Evolutionary conservation across 2,888 invertebrate genomes (phyloP), one percentile per base, ranked within the genome.

Genomic region (Nyleta sp.): DNA sequence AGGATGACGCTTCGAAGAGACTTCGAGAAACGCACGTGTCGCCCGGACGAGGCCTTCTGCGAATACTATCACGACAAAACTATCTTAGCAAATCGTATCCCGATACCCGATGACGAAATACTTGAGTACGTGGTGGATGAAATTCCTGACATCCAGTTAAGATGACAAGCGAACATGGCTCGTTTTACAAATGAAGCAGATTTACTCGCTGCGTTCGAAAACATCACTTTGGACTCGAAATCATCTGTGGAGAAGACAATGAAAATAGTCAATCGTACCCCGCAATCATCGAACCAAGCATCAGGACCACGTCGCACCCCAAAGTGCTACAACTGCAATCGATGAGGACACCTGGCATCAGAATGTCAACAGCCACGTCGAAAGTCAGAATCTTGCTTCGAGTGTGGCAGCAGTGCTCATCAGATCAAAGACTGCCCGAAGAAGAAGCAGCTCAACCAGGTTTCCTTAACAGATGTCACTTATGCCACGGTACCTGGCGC

Each of bases 1-100:
- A 81, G 65, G 22, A 13, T 81, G 3, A 18, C 17, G 0, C 33
- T 80, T 11, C 77, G 80, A 2, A 74, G 65, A 28, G 64, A 82
- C 11, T 84, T 84, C 20, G 82, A 83, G 42, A 13, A 35, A 31
- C 64, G 82, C 24, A 40, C 40, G 8, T 82, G 82, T 81, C 64
- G 62, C 8, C 5, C 15, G 1, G 50, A 20, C 6, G 81, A 83
- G 31, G 17, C 71, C 1, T 84, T 82, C 44, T 50, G 72, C n/a
- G 68, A 80, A 8, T 82, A 83, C 48, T 71, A 52, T 15, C 80
- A 81, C 22, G 77, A 81, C 2, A 82, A 83, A 60, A 55, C 2
- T 1, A 52, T 52, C 10, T 24, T 52, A n/a, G 52, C n/a, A 8
- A 52, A 52, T n/a, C 17, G 17, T 1, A 2, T 52, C 10, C 33